phyloP scores from a whole-genome alignment of 2,797 vertebrate species.

The Gymnoscopelus microlampas region DNA sequence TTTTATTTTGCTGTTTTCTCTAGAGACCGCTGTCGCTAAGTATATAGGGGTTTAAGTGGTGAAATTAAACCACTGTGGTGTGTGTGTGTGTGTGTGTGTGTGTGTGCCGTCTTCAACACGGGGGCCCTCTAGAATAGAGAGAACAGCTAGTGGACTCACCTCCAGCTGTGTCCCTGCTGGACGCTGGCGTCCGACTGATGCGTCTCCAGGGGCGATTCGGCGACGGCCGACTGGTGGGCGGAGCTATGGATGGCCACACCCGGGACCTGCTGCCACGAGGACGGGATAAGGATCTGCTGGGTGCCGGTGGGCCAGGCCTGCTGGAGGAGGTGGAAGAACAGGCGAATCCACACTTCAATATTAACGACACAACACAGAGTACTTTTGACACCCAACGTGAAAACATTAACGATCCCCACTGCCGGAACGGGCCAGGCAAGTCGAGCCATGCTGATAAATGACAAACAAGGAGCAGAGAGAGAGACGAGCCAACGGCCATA shows the following conservation, averaged over 20 bases:
- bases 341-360: slow-evolving; percentile 5
- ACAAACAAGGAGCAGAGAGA: slow-evolving; percentile 23
- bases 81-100: too few relatives aligned
- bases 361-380: not conserved
- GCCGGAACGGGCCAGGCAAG: slow-evolving; percentile 58
- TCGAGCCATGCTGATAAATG: slow-evolving; percentile 68
- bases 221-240: slow-evolving; percentile 85
- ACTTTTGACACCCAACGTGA: not conserved
- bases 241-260: slow-evolving; percentile 94
- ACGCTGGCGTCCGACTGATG: slow-evolving; percentile 84
- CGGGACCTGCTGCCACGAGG: slow-evolving; percentile 97
- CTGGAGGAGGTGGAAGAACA: slow-evolving; percentile 75
- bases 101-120: too few relatives aligned
- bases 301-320: slow-evolving; percentile 98
- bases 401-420: slow-evolving; percentile 15
- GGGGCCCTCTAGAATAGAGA: too few relatives aligned
- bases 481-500: slow-evolving; percentile 50
- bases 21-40: too few relatives aligned
- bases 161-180: slow-evolving; percentile 93
- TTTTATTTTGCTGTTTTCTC: too few relatives aligned
- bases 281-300: slow-evolving; percentile 97
- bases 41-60: too few relatives aligned
- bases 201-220: slow-evolving; percentile 79
- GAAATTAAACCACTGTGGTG: too few relatives aligned
- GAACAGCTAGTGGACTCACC: slow-evolving; percentile 74